Evolutionary conservation across 2,113 vertebrate species (phyloP), one percentile per base, ranked within the genome.

Genomic region (Polyodon spathula): DNA sequence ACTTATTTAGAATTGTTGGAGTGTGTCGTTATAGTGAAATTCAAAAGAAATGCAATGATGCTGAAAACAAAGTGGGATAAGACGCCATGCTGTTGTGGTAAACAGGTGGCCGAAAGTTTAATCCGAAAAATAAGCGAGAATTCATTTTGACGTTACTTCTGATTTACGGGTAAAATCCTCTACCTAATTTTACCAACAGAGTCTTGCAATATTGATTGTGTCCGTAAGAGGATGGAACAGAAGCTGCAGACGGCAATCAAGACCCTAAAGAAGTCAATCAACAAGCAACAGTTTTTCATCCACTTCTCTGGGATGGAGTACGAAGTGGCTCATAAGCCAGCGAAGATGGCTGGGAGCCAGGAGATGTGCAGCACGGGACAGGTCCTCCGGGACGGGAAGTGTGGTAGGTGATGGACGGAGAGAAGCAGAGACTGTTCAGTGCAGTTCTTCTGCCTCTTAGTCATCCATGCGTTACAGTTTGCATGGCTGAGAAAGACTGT

Each of bases 251-350:
- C 81, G 0, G 88, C 92, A 72, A 84, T 97, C 86, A 90, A 90
- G 70, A 90, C 89, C 0, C 89, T 98, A 68, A 85, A 93, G 54
- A 98, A 92, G 86, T 91, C 95, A 68, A 88, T 98, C 75, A 90
- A 88, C 78, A 93, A 92, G 62, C 94, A 97, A 78, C 94, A 92
- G 76, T 96, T 98, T 81, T 95, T 90, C 68, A 79, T 98, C 75
- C 93, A 93, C 82, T 88, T 97, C 75, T 90, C 92, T 0, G 94
- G 92, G 71, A 91, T 89, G 0, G 93, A 95, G 66, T 97, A 98
- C 14, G 92, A 95, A 69, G 89, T 97, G 71, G 92, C 92, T 54
- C 93, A 93, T 78, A 90, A 88, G 66, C 84, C 89, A 0, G 84
- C 88, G 59, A 85, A 86, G 72, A 73, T 72, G 37, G 63, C 64